phyloP scores from a whole-genome alignment of 2,888 invertebrate genomes.

The Ochropleura leucogaster region DNA sequence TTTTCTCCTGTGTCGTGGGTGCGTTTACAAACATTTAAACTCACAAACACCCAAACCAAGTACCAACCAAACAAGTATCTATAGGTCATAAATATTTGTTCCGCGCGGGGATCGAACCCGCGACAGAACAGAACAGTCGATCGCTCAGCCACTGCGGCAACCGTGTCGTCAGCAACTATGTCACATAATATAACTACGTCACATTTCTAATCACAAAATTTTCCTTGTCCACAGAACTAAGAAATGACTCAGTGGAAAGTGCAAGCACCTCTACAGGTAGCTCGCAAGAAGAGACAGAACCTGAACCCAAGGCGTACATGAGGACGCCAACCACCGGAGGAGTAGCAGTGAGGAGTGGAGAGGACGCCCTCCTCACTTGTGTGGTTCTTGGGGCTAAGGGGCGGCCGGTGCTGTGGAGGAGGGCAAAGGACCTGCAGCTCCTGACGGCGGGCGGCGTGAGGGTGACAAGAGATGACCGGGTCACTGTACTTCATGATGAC shows the following conservation, averaged over 20 bases:
- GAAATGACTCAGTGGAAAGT: constrained; percentile 75
- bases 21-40: no score
- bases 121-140: no score
- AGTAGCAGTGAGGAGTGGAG: constrained; percentile 89
- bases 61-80: no score
- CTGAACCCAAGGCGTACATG: constrained; percentile 83
- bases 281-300: constrained; percentile 77
- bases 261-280: constrained; percentile 78
- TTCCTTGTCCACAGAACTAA: constrained; percentile 75
- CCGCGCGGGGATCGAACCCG: no score
- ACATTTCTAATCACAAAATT: not conserved
- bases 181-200: no score
- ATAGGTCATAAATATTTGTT: no score
- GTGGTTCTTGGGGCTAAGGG: constrained; percentile 93
- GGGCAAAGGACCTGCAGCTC: constrained; percentile 92
- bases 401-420: constrained; percentile 94
- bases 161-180: no score
- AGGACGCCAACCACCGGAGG: constrained; percentile 79
- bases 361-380: constrained; percentile 95
- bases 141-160: no score
- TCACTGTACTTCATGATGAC: constrained; percentile 94
- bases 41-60: no score
- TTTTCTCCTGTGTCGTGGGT: no score
- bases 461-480: constrained; percentile 94
- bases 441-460: constrained; percentile 94